Conservation (phyloP, 2,888 invertebrate species). For the Agriotes lineatus region DNA sequence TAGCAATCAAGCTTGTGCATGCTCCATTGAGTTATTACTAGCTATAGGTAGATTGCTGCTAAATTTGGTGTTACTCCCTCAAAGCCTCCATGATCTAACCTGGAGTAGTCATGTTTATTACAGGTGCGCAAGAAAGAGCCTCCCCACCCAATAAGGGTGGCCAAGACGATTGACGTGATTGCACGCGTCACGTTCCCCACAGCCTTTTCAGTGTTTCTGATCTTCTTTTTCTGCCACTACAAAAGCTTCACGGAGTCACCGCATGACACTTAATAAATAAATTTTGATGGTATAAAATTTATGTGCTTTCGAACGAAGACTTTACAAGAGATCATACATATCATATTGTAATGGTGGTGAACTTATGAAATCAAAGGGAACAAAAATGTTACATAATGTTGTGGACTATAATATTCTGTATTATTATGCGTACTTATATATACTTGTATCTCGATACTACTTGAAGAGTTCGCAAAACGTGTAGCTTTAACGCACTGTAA, state of each 20-base stretch:
- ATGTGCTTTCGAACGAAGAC: conserved; percentile 35
- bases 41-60: conserved; percentile 32
- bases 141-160: conserved; percentile 92
- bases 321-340: conserved; percentile 36
- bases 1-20: conserved; percentile 17
- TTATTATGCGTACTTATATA: conserved; percentile 37
- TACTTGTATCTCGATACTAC: conserved; percentile 39
- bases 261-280: conserved; percentile 47
- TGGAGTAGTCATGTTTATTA: conserved; percentile 80
- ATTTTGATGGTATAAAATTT: conserved; percentile 13
- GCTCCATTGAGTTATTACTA: neutral
- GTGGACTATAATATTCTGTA: conserved; percentile 39
- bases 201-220: conserved; percentile 92
- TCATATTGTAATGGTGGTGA: conserved; percentile 43
- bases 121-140: conserved; percentile 93
- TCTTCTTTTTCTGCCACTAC: conserved; percentile 96
- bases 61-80: conserved; percentile 27
- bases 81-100: conserved; percentile 55
- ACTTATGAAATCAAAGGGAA: conserved; percentile 41
- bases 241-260: conserved; percentile 82
- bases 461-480: conserved; percentile 64
- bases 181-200: conserved; percentile 94
- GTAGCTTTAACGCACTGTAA: conserved; percentile 65
- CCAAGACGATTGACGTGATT: conserved; percentile 95
- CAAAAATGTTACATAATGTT: conserved; percentile 36